Conservation (phyloP, 2,113 vertebrate genomes). For the Thymallus thymallus region DNA sequence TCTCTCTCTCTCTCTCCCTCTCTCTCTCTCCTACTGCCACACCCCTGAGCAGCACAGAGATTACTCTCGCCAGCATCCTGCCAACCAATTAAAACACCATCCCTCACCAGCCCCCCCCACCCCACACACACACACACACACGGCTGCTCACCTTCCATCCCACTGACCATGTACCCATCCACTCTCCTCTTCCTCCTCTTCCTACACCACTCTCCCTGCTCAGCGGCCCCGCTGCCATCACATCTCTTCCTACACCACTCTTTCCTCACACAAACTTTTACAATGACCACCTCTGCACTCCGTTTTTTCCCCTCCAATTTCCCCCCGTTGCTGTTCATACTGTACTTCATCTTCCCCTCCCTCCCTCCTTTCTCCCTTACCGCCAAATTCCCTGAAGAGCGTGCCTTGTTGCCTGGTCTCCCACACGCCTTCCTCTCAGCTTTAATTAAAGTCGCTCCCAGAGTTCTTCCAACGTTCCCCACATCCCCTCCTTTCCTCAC, state of each 20-base stretch:
- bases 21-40: neutral
- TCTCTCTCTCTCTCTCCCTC: neutral
- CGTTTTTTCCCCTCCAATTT: too few relatives aligned
- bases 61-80: conserved; percentile 45
- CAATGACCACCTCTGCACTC: conserved; percentile 16
- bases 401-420: conserved; percentile 21
- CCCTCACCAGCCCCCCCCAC: neutral
- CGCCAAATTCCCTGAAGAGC: conserved; percentile 29
- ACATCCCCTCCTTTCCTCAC: conserved; percentile 6
- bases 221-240: conserved; percentile 48
- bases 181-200: conserved; percentile 25
- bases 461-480: conserved; percentile 7
- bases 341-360: conserved; percentile 11
- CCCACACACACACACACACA: neutral
- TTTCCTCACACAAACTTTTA: conserved; percentile 19
- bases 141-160: neutral
- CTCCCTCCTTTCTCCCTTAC: conserved; percentile 3
- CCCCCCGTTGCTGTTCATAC: too few relatives aligned
- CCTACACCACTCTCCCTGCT: conserved; percentile 26
- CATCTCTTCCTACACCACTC: conserved; percentile 29
- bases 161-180: conserved; percentile 31
- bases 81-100: conserved; percentile 65
- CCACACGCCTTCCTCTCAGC: conserved; percentile 25
- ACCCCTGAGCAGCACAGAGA: conserved; percentile 29
- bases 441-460: conserved; percentile 61